Conservation (phyloP, 2,888 invertebrate species). For the Dicyrtomina minuta region DNA sequence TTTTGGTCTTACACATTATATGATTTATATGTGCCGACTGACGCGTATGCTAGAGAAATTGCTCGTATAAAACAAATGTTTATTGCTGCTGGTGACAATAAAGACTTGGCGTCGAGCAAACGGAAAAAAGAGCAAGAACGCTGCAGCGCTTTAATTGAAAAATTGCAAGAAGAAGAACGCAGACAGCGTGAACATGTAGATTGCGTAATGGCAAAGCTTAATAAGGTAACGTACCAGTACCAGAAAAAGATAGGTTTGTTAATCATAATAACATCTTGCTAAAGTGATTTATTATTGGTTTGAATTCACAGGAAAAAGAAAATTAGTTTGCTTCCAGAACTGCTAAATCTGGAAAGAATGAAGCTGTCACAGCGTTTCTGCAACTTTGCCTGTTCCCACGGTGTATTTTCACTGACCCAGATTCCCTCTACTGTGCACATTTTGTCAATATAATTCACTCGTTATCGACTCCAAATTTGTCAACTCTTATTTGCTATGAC, state of each 20-base stretch:
- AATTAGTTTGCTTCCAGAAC: slow-evolving; percentile 83
- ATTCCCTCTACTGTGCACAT: slow-evolving; percentile 95
- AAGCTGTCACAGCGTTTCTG: slow-evolving; percentile 92
- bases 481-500: slow-evolving; percentile 95
- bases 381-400: slow-evolving; percentile 96
- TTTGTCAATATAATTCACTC: slow-evolving; percentile 95
- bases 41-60: slow-evolving; percentile 90
- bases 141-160: slow-evolving; percentile 82
- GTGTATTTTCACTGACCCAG: slow-evolving; percentile 92
- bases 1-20: slow-evolving; percentile 99
- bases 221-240: too few relatives aligned
- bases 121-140: slow-evolving; percentile 94
- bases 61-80: slow-evolving; percentile 74
- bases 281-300: too few relatives aligned
- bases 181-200: slow-evolving; percentile 93
- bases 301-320: slow-evolving; percentile 68
- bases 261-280: too few relatives aligned
- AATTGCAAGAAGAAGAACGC: slow-evolving; percentile 88
- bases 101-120: slow-evolving; percentile 70
- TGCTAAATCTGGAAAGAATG: slow-evolving; percentile 88
- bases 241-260: too few relatives aligned
- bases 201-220: slow-evolving; percentile 69
- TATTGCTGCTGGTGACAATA: slow-evolving; percentile 65
- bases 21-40: slow-evolving; percentile 88
- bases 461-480: slow-evolving; percentile 93